phyloP scores from a whole-genome alignment of 1,140 invertebrate genomes.

The Panagrolaimus sp. region DNA sequence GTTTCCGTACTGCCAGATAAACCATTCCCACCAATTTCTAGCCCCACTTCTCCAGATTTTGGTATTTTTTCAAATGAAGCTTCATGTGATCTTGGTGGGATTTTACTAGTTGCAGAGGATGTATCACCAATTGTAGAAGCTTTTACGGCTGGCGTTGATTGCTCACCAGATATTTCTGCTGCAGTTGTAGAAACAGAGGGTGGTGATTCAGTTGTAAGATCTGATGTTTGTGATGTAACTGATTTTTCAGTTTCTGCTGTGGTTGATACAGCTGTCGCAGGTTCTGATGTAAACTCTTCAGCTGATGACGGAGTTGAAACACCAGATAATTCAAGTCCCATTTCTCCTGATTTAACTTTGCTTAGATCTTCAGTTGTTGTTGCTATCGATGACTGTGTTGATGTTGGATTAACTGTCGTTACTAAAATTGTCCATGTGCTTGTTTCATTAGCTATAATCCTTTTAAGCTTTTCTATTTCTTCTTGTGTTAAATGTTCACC shows the following conservation, averaged over 20 bases:
- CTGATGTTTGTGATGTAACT: not conserved
- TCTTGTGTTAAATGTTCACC: not conserved
- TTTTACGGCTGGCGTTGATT: not conserved
- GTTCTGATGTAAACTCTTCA: not conserved
- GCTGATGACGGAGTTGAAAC: not conserved
- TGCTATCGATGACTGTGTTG: not conserved
- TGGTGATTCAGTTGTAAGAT: not conserved
- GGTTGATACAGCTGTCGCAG: not conserved
- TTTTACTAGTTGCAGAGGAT: not conserved
- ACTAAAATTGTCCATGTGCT: not conserved
- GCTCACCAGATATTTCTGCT: too few species aligned
- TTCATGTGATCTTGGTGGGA: not conserved
- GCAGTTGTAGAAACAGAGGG: not conserved
- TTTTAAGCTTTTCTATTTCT: conserved; percentile 5
- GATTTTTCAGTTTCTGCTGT: not conserved
- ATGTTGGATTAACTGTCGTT: not conserved
- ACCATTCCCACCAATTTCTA: not conserved
- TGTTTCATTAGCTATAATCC: not conserved
- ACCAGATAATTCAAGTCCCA: not conserved
- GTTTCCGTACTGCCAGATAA: not conserved
- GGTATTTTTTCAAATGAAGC: not conserved
- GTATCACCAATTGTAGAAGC: not conserved
- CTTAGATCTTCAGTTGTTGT: conserved; percentile 3
- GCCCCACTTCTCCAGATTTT: not conserved
- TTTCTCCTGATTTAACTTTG: not conserved